Base-by-base conservation (phyloP, 1,140 invertebrate species). In the Lethrus apterus region DNA sequence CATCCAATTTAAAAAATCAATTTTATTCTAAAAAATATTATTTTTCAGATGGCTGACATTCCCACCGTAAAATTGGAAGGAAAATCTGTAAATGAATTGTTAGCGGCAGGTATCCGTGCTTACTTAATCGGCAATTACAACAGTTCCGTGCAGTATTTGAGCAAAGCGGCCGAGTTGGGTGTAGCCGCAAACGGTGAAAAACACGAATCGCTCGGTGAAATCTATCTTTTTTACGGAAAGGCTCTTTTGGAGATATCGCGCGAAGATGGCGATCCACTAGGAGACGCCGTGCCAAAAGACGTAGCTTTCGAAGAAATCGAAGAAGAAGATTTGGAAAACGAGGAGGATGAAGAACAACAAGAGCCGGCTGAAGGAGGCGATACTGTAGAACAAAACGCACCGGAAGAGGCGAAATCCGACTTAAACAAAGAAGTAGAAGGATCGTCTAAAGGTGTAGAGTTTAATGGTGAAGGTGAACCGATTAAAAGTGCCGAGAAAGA, bases 161-260 rank as follows among this genome's bases (percentile, higher is more conserved):
- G 84, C 14, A 76, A 83, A 58, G 85, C 86, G 0, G 89, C 84
- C 59, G 76, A 81, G 56, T 57, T 86, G 17, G 68, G 89, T 11
- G 77, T 76, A 1, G 66, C 76, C 7, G 71, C 82, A 47, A 80
- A 84, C 69, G 88, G 89, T 2, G 85, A 90, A 40, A 73, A 77
- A 8, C 76, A 83, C 52, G 82, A 92, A 60, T 84, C 84, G 7
- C 33, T 65, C 64, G 89, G 78, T 9, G 89, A 92, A 36, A 82
- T 84, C 8, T 93, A 93, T 66, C 79, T 88, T 1, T 56, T 57
- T 24, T 65, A 65, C 29, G 63, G 61, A 0, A 81, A 83, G 62
- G 79, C 90, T 2, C 68, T 95, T 3, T 70, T 94, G 13, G 86
- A 87, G 46, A 62, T 92, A 23, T 80, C 86, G 0, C 73, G 90